These are phyloP conservation scores for Scalopus aquaticus DNA, from an alignment of 2,113 vertebrate species.

Conservation along the genomic window DNA sequence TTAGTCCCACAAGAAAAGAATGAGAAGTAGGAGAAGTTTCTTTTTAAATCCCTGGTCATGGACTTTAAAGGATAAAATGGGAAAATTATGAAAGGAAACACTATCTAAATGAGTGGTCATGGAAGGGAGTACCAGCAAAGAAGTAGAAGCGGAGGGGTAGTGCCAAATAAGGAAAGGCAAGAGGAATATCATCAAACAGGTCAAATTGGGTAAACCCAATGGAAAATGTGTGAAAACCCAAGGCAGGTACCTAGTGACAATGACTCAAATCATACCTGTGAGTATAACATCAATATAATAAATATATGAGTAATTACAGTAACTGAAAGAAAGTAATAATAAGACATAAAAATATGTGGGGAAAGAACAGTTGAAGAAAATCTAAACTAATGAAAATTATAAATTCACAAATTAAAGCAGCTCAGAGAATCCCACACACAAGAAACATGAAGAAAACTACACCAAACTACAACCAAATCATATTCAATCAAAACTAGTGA, in stretches of 20 bases:
- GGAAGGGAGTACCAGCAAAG: neutral
- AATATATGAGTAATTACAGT: neutral
- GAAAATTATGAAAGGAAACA: conserved; percentile 9
- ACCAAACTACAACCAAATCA: conserved; percentile 1
- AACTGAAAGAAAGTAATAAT: neutral
- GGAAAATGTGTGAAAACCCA: neutral
- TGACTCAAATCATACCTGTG: neutral
- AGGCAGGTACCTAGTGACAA: neutral
- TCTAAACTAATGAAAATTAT: neutral
- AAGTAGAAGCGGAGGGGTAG: neutral
- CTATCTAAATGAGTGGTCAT: neutral
- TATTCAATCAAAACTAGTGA: neutral
- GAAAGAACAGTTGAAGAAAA: neutral
- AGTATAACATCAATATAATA: no score
- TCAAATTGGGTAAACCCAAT: neutral
- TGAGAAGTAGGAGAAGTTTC: neutral
- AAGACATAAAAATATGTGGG: neutral
- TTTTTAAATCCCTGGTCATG: neutral
- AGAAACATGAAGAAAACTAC: neutral
- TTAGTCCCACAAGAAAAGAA: neutral
- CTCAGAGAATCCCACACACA: neutral
- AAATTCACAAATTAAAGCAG: neutral
- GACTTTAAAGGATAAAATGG: neutral
- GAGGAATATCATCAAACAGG: neutral
- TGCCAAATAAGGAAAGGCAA: neutral